Conservation (phyloP, 2,113 vertebrate species). For the Felis chaus region DNA sequence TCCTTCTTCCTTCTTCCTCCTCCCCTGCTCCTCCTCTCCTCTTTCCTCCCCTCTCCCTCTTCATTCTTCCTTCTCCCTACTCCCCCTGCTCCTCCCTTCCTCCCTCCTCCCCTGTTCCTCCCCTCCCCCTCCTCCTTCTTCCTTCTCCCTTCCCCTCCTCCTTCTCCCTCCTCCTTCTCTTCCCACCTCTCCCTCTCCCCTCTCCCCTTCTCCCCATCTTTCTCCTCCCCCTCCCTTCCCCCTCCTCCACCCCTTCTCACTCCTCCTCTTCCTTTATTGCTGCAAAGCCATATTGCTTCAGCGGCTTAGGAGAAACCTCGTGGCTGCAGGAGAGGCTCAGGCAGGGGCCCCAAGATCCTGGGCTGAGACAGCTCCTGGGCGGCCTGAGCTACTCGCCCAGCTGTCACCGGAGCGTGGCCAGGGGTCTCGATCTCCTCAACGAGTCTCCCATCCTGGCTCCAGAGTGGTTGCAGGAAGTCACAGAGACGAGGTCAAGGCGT, state of each 20-base stretch:
- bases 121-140: fast-evolving
- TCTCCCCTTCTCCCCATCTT: fast-evolving
- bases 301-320: neutral
- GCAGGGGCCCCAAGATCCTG: neutral
- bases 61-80: too few species aligned
- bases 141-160: too few species aligned
- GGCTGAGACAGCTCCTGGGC: neutral
- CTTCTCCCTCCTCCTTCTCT: fast-evolving
- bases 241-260: neutral
- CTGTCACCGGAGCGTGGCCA: fast-evolving
- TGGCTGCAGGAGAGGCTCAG: neutral
- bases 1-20: neutral
- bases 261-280: neutral
- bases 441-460: neutral
- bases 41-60: neutral
- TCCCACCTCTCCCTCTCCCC: too few species aligned
- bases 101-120: too few species aligned
- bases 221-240: fast-evolving
- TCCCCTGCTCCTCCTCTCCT: too few species aligned
- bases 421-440: neutral
- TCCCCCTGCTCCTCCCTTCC: too few species aligned
- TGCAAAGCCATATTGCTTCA: neutral
- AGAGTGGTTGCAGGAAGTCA: neutral
- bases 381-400: neutral
- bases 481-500: neutral